Percentiles rank a stretch among this genome's conserved stretches.
phyloP scores from a whole-genome alignment of 2,113 vertebrate genomes.

The Rhadina sibilatrix region DNA sequence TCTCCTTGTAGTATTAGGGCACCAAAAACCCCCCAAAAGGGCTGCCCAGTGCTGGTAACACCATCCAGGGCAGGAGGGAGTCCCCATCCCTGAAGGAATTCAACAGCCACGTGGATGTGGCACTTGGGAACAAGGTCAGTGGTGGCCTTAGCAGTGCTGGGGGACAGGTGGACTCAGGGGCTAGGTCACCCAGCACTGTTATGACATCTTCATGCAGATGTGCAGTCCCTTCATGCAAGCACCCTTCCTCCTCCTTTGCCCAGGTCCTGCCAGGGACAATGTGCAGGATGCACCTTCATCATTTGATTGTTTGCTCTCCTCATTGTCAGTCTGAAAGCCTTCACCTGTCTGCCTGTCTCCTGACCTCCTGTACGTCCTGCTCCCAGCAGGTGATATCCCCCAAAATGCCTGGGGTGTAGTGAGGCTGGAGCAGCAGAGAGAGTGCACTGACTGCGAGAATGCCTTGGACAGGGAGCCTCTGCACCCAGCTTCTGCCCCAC shows the following conservation, averaged over 20 bases:
- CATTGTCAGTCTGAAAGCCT: slow-evolving; percentile 43
- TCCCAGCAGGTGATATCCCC: slow-evolving; percentile 20
- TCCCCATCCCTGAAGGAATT: neutral
- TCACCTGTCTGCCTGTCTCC: neutral
- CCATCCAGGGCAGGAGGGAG: neutral
- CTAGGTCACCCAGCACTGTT: slow-evolving; percentile 90
- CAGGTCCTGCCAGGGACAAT: slow-evolving; percentile 73
- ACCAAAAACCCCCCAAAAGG: neutral
- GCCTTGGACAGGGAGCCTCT: slow-evolving; percentile 78
- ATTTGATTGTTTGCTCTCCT: slow-evolving; percentile 67
- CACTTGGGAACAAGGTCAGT: fast-evolving
- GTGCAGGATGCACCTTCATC: slow-evolving; percentile 49
- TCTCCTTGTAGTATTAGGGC: fast-evolving
- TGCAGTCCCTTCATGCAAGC: slow-evolving; percentile 85
- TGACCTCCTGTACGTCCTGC: neutral
- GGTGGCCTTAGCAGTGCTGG: neutral
- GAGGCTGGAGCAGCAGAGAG: slow-evolving; percentile 73
- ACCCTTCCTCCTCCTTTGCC: slow-evolving; percentile 85
- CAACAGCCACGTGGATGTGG: neutral
- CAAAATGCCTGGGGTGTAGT: slow-evolving; percentile 13
- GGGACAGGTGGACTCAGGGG: neutral
- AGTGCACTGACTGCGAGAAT: slow-evolving; percentile 80
- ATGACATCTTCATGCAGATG: slow-evolving; percentile 92
- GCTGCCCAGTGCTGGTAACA: neutral
- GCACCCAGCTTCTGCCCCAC: slow-evolving; percentile 44